Evolutionary conservation across 2,113 vertebrate species (phyloP).

Genomic region (Ranitomeya imitator): DNA sequence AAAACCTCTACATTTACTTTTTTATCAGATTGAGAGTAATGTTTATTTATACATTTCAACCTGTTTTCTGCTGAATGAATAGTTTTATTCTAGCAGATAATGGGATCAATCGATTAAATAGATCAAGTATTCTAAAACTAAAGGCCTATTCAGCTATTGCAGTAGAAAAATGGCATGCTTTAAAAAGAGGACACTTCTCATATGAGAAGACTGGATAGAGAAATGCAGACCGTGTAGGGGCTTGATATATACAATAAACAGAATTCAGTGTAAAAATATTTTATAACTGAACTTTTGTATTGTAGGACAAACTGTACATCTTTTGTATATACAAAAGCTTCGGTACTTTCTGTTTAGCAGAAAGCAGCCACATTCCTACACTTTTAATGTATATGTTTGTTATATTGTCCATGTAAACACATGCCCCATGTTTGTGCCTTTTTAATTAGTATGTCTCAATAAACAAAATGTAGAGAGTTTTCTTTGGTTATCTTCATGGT

Average conservation of each 20-base stretch:
- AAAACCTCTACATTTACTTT: slow-evolving; percentile 47
- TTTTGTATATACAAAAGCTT: slow-evolving; percentile 98
- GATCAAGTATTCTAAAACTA: slow-evolving; percentile 48
- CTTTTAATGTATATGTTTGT: slow-evolving; percentile 99
- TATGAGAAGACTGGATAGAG: slow-evolving; percentile 88
- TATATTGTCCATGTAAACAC: slow-evolving; percentile 96
- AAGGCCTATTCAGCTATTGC: slow-evolving; percentile 73
- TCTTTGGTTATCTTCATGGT: not conserved
- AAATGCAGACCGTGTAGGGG: slow-evolving; percentile 89
- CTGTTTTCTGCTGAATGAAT: slow-evolving; percentile 60
- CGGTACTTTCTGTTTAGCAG: slow-evolving; percentile 98
- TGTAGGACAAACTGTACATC: slow-evolving; percentile 98
- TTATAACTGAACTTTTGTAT: slow-evolving; percentile 99
- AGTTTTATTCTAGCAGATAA: slow-evolving; percentile 69
- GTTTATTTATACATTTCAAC: slow-evolving; percentile 47
- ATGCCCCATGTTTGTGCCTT: slow-evolving; percentile 98
- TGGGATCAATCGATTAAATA: slow-evolving; percentile 64
- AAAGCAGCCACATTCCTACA: slow-evolving; percentile 98
- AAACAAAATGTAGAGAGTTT: slow-evolving; percentile 88
- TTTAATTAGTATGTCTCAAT: slow-evolving; percentile 99
- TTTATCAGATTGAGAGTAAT: slow-evolving; percentile 29
- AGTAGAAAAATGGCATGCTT: slow-evolving; percentile 71
- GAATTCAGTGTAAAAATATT: slow-evolving; percentile 91
- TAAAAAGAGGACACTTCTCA: slow-evolving; percentile 73
- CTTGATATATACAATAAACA: slow-evolving; percentile 82